A percentile compares a stretch with the other conserved stretches of the same genome.
These are phyloP conservation scores for Notiomystis cincta DNA, from an alignment of 2,113 vertebrate genomes.

Conservation along the genomic window DNA sequence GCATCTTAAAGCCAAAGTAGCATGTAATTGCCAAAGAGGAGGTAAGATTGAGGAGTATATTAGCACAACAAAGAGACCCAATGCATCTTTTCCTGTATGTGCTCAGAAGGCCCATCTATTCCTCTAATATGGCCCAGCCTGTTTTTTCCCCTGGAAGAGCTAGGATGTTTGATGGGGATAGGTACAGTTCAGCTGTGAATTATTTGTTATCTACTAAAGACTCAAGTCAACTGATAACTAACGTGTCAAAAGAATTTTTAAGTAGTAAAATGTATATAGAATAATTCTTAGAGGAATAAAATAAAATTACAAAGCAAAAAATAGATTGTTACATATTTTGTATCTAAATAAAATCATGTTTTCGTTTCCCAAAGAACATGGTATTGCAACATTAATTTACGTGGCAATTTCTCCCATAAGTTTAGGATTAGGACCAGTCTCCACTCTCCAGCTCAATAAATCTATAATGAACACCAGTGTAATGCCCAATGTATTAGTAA, in stretches of 20 bases:
- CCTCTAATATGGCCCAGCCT: not conserved
- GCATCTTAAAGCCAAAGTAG: slow-evolving; percentile 28
- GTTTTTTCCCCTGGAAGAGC: not conserved
- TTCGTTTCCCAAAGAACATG: not conserved
- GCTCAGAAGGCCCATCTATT: not conserved
- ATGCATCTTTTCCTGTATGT: not conserved
- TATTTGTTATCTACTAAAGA: not conserved
- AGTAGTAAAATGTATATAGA: not conserved
- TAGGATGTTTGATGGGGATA: not conserved
- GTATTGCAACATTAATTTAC: not conserved
- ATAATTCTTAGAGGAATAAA: not conserved
- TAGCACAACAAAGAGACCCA: not conserved
- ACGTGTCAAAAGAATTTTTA: not conserved
- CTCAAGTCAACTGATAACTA: not conserved
- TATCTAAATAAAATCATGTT: not conserved
- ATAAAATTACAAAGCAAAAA: not conserved
- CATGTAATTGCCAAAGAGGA: not conserved
- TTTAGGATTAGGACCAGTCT: not conserved
- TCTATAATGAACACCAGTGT: not conserved
- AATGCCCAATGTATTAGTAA: not conserved
- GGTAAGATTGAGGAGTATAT: not conserved
- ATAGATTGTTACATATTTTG: not conserved
- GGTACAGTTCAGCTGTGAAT: not conserved
- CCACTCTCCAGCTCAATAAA: not conserved
- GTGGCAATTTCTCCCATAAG: not conserved